These are phyloP conservation scores for Sebastes flavidus DNA, from an alignment of 2,797 vertebrate species.

Conservation along the genomic window DNA sequence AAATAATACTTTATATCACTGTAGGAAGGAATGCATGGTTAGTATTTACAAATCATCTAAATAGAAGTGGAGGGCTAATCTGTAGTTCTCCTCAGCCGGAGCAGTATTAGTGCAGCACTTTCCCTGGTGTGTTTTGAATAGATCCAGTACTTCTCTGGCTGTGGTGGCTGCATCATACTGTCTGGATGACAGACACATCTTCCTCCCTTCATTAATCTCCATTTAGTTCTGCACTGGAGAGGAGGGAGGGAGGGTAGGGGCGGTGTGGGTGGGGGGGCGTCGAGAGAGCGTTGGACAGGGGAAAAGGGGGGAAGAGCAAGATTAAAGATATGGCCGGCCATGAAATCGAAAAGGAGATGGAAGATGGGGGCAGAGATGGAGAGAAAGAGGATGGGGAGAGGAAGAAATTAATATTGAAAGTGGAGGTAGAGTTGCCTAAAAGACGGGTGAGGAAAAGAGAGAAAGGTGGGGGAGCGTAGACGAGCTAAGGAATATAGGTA, in stretches of 20 bases:
- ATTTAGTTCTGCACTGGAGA: conserved; percentile 80
- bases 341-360: conserved; percentile 68
- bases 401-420: conserved; percentile 46
- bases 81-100: conserved; percentile 45
- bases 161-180: conserved; percentile 67
- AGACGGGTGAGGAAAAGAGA: conserved; percentile 27
- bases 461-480: conserved; percentile 20
- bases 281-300: conserved; percentile 40
- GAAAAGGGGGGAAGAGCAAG: conserved; percentile 52
- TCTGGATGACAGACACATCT: conserved; percentile 77
- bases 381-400: conserved; percentile 29
- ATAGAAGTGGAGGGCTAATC: conserved; percentile 52
- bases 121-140: conserved; percentile 56
- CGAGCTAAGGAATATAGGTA: conserved; percentile 49
- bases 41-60: conserved; percentile 54
- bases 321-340: conserved; percentile 74
- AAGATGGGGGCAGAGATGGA: conserved; percentile 34
- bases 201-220: conserved; percentile 81
- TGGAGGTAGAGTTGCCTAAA: conserved; percentile 29
- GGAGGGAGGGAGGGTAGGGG: conserved; percentile 13
- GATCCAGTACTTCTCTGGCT: conserved; percentile 49
- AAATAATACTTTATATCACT: conserved; percentile 18
- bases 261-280: conserved; percentile 4
- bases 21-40: conserved; percentile 35
- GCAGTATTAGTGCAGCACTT: conserved; percentile 37